Percentiles rank a stretch among this genome's conserved stretches.
Evolutionary conservation across 2,797 vertebrate genomes (phyloP).

Genomic region (Scomberomorus guttatus): DNA sequence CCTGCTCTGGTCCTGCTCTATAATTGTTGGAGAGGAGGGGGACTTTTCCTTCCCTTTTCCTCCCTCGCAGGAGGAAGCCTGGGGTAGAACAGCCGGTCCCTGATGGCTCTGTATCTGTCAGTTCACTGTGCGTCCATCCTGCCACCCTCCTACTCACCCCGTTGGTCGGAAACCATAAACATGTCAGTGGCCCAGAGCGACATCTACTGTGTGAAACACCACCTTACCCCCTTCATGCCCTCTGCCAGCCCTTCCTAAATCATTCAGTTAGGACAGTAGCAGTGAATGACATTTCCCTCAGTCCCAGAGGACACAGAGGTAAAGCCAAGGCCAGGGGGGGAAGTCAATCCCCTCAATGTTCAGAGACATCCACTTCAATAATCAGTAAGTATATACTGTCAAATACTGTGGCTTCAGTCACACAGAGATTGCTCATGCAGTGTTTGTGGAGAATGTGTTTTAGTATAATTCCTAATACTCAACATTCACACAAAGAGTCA

Average conservation of each 20-base stretch:
- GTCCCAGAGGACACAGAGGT: conserved; percentile 55
- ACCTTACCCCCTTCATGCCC: conserved; percentile 37
- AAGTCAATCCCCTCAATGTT: background rate
- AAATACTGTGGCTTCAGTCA: background rate
- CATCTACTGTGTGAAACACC: conserved; percentile 69
- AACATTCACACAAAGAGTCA: background rate
- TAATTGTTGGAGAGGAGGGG: conserved; percentile 34
- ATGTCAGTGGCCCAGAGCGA: conserved; percentile 67
- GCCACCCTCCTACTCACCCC: conserved; percentile 69
- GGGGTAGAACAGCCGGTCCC: conserved; percentile 41
- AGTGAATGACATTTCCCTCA: conserved; percentile 80
- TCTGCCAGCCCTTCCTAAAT: conserved; percentile 58
- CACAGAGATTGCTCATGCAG: background rate
- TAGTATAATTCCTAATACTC: background rate
- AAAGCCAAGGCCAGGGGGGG: conserved; percentile 55
- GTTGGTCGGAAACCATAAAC: conserved; percentile 74
- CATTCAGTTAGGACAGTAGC: conserved; percentile 76
- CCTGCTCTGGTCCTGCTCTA: conserved; percentile 55
- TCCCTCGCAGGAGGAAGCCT: conserved; percentile 70
- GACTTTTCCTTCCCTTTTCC: conserved; percentile 70
- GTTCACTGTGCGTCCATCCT: conserved; percentile 70
- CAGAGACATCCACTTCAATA: background rate
- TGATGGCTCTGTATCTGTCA: conserved; percentile 60
- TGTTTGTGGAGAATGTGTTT: background rate
- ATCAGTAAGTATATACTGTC: background rate